Evolutionary conservation across 2,888 invertebrate genomes (phyloP), one percentile per base, ranked within the genome.

Genomic region (Caenorhabditis doughertyi): DNA sequence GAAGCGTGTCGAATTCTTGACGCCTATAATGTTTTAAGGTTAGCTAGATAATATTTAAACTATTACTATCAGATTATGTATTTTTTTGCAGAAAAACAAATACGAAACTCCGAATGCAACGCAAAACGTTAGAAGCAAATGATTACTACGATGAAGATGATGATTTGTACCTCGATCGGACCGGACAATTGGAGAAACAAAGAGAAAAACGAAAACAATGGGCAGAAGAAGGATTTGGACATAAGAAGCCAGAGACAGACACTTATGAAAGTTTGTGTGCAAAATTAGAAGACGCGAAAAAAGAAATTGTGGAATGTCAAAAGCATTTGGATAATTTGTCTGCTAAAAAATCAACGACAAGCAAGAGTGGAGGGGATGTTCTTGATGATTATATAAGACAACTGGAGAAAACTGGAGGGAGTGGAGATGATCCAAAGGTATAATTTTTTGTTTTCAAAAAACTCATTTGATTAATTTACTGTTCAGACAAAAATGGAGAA

Each of bases 61-160:
- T n/a, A n/a, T n/a, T n/a, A n/a, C n/a, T n/a, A n/a, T n/a, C n/a
- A n/a, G n/a, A n/a, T n/a, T n/a, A 11, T 39, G 3, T 11, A 21
- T 11, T 27, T 3, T 16, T n/a, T 27, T 81, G 51, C 55, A 83
- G 86, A 49, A 74, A 79, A 44, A 65, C 82, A 3, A 84, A 80
- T 53, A 74, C 84, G 3, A 79, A 79, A 60, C 64, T 79, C 9
- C 79, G 84, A 35, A 77, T 85, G 79, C 74, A 84, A 47, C 72
- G 79, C 21, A 83, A 86, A 49, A 85, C 85, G 7, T 76, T 89
- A 39, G 87, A 87, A 58, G 91, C 89, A 3, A 96, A 97, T 90
- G 98, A 97, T 92, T 97, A 94, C 92, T 97, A 96, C 92, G 96
- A 96, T 88, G 96, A 96, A 0, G 97, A 99, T 90, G 98, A 99